These are phyloP conservation scores for Ceratitis capitata DNA, from an alignment of 1,140 invertebrate species.

Conservation along the genomic window DNA sequence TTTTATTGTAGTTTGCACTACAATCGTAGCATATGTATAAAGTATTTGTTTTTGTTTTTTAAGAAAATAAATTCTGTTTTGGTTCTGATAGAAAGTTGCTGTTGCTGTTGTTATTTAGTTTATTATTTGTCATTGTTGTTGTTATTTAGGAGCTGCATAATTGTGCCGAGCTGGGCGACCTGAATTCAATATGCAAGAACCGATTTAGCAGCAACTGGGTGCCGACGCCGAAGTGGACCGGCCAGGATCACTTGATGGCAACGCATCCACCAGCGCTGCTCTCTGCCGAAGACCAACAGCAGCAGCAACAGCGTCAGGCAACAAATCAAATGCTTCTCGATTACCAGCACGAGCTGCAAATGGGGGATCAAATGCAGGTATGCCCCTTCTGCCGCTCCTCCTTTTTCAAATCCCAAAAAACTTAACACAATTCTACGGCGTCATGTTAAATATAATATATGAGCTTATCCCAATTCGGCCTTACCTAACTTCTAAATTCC, in stretches of 20 bases:
- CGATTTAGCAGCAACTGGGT: conserved; percentile 59
- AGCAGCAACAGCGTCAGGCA: conserved; percentile 51
- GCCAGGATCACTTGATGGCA: conserved; percentile 57
- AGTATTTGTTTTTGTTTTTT: background rate
- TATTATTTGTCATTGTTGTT: conserved; percentile 12
- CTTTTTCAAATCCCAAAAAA: background rate
- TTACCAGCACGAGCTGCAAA: conserved; percentile 57
- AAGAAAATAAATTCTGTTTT: background rate
- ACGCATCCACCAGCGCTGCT: conserved; percentile 45
- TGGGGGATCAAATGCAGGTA: conserved; percentile 55
- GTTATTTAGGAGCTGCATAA: conserved; percentile 45
- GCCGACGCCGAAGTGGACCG: conserved; percentile 55
- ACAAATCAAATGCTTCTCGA: conserved; percentile 60
- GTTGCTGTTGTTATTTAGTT: conserved; percentile 13
- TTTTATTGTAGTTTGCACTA: too few relatives aligned
- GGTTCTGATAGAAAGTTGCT: background rate
- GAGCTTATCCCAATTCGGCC: background rate
- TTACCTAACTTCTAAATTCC: background rate
- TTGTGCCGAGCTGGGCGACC: conserved; percentile 59
- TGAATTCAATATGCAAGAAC: conserved; percentile 63
- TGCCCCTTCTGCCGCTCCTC: background rate
- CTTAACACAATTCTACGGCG: background rate
- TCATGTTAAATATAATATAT: too few relatives aligned
- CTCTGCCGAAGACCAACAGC: conserved; percentile 50
- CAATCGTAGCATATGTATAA: too few relatives aligned